Conservation (phyloP, 2,797 vertebrate species). For the Anniella stebbinsi region DNA sequence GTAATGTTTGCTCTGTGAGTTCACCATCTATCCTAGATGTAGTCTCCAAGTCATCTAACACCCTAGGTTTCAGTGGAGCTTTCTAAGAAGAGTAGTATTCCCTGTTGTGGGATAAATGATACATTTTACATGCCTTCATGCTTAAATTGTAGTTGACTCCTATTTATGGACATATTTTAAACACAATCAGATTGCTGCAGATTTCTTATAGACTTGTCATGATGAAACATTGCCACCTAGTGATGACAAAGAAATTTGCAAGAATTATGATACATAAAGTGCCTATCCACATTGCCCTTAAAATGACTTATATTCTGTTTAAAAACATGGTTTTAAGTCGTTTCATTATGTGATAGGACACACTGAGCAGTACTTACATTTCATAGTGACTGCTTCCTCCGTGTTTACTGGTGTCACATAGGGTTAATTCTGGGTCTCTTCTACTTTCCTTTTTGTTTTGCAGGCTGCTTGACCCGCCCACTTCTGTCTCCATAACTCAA, state of each 20-base stretch:
- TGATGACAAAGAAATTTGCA: slow-evolving; percentile 46
- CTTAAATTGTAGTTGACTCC: not conserved
- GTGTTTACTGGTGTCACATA: no score
- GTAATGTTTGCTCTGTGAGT: not conserved
- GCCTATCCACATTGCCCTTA: no score
- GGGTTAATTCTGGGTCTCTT: no score
- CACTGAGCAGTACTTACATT: no score
- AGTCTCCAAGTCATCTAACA: not conserved
- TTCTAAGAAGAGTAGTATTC: accelerated
- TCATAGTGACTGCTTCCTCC: no score
- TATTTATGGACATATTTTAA: not conserved
- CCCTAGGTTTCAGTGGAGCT: not conserved
- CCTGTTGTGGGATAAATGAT: not conserved
- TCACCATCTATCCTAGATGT: not conserved
- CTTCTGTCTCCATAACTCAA: no score
- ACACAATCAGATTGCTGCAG: not conserved
- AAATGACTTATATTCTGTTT: no score
- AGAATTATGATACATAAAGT: no score
- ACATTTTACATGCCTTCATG: not conserved
- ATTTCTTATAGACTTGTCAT: not conserved
- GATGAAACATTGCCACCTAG: slow-evolving; percentile 73
- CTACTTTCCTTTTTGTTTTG: no score
- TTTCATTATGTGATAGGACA: no score
- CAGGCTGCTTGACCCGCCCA: no score
- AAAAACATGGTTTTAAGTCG: no score